Conservation (phyloP, 2,888 invertebrate genomes). For the Platycnemis pennipes region DNA sequence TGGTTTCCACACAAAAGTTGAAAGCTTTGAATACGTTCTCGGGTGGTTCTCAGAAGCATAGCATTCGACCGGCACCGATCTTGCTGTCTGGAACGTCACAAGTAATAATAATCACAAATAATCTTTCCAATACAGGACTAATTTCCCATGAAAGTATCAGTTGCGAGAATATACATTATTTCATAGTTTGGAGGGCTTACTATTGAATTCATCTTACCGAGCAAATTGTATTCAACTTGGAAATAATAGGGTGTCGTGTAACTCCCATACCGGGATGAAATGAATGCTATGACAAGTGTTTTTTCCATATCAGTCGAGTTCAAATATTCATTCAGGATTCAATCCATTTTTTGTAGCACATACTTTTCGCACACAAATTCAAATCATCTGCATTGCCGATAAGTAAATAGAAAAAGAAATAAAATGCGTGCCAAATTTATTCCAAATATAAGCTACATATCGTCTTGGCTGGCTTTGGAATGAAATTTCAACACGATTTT, state of each 20-base stretch:
- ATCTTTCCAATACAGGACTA: background rate
- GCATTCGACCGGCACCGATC: background rate
- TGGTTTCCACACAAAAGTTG: background rate
- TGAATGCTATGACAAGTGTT: too few species aligned
- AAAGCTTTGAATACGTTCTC: background rate
- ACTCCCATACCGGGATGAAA: too few species aligned
- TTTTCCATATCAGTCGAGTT: background rate
- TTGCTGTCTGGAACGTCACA: background rate
- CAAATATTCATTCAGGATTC: background rate
- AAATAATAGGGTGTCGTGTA: background rate
- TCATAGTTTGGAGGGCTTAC: background rate
- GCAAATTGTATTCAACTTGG: background rate
- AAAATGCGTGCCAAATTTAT: background rate
- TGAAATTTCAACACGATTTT: too few species aligned
- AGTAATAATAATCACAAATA: background rate
- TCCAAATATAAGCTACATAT: too few species aligned
- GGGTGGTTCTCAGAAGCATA: background rate
- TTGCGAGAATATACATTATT: background rate
- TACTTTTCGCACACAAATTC: background rate
- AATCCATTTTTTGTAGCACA: too few species aligned
- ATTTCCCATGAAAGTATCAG: background rate
- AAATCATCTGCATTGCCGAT: background rate
- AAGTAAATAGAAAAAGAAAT: background rate
- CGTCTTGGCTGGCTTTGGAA: too few species aligned
- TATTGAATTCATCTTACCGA: background rate